Evolutionary conservation across 2,888 invertebrate genomes (phyloP), one percentile per base, ranked within the genome.

Genomic region (Vanessa cardui): DNA sequence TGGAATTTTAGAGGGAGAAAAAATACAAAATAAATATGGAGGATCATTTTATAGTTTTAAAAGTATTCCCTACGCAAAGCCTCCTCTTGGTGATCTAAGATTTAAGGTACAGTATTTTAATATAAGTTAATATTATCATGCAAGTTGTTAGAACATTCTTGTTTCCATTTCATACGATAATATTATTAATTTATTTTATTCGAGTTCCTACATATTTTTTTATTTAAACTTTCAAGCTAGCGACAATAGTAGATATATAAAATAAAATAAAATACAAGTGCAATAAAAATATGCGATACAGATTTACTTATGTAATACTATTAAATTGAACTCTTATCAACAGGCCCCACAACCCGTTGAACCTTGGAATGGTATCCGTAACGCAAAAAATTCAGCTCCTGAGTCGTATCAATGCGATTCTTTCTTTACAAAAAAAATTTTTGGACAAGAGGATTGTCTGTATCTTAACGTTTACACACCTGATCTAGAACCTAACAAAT

Each of bases 391-490:
- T 31, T 84, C 83, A 49, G 90, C 88, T 0, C 76, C 85, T 0
- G 66, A 78, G 9, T 85, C 86, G 68, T 80, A 73, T 45, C 92
- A 90, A 69, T 63, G 72, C 7, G 78, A 85, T 56, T 16, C 61
- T 63, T 1, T 68, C 47, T 18, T 54, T 7, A 16, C 0, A 7
- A 54, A 54, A 31, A 31, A 12, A 6, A 54, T 54, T 21, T 8
- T 67, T 0, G 85, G 86, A 33, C 82, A 76, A 67, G 92, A 85
- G 74, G 86, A 92, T 71, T 91, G 91, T 58, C 77, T 92, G 3
- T 91, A 86, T 64, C 76, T 92, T 0, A 92, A 92, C 64, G 85
- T 92, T 2, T 91, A 90, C 69, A 82, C 86, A 2, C 89, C 90
- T 39, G 67, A 83, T 4, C 8, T 85, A 0, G 78, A 78, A 6